Evolutionary conservation across 2,888 invertebrate species (phyloP).

Genomic region (Phytoseiulus persimilis): DNA sequence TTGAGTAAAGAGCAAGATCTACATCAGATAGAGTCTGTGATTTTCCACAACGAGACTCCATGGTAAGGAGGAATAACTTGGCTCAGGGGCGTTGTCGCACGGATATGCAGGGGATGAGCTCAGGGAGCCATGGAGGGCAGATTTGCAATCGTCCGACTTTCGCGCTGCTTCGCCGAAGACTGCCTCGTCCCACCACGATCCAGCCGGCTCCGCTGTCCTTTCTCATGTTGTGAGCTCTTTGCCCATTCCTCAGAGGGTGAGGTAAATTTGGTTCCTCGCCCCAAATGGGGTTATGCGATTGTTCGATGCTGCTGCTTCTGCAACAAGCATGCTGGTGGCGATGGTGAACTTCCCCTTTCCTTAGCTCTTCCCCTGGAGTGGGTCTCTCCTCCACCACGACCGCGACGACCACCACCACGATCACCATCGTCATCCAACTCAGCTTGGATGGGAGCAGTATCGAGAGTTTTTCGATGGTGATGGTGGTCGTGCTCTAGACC

Average conservation of each 20-base stretch:
- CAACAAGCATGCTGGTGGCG: not conserved
- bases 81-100: too few species aligned
- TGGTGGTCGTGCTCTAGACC: not conserved
- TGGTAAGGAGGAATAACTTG: too few species aligned
- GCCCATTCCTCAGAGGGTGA: not conserved
- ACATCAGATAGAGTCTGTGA: too few species aligned
- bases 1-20: too few species aligned
- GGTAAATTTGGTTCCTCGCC: not conserved
- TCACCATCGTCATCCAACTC: not conserved
- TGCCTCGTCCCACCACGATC: not conserved
- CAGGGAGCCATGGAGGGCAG: not conserved
- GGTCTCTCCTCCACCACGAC: not conserved
- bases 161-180: not conserved
- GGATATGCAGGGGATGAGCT: not conserved
- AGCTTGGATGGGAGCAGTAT: not conserved
- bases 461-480: not conserved
- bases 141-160: not conserved
- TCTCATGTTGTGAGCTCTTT: not conserved
- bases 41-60: too few species aligned
- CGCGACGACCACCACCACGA: not conserved
- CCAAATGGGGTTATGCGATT: not conserved
- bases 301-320: not conserved
- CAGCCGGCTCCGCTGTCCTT: not conserved
- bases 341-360: not conserved
- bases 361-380: constrained; percentile 5